Conservation (phyloP, 1,140 invertebrate species). For the Brachionus calyciflorus region DNA sequence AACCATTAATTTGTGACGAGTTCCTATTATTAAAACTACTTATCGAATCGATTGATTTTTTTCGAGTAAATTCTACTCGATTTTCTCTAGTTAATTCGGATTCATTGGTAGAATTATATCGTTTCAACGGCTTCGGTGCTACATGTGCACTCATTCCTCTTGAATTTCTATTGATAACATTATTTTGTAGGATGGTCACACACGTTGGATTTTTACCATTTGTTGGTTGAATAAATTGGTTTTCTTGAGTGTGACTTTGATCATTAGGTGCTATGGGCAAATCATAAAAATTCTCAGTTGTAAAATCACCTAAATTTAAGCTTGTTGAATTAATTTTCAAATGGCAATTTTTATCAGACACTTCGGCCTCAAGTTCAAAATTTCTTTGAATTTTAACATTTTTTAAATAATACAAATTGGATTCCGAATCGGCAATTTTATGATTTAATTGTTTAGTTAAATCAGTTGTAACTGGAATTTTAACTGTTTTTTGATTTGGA, state of each 20-base stretch:
- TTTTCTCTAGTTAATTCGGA: not conserved
- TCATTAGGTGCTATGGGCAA: not conserved
- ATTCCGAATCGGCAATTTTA: constrained; percentile 15
- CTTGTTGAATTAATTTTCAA: not conserved
- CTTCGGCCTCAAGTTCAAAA: constrained; percentile 15
- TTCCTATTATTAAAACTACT: not conserved
- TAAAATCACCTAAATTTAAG: not conserved
- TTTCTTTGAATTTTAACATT: not conserved
- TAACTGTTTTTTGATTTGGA: constrained; percentile 37
- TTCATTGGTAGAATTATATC: constrained; percentile 19
- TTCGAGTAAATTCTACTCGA: constrained; percentile 16
- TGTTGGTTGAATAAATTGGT: constrained; percentile 6
- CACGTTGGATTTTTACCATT: not conserved
- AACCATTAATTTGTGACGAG: not conserved
- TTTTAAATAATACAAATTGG: constrained; percentile 5
- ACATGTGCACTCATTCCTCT: not conserved
- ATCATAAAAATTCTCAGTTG: not conserved
- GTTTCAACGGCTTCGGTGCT: not conserved
- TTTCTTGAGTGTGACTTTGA: not conserved
- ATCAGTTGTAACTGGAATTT: constrained; percentile 41
- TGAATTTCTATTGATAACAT: not conserved
- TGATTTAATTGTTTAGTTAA: constrained; percentile 1
- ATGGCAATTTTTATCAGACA: not conserved
- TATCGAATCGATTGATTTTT: constrained; percentile 7
- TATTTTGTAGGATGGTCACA: not conserved